Base-by-base conservation (phyloP, 1,140 invertebrate genomes). In the Sycobia sp. region DNA sequence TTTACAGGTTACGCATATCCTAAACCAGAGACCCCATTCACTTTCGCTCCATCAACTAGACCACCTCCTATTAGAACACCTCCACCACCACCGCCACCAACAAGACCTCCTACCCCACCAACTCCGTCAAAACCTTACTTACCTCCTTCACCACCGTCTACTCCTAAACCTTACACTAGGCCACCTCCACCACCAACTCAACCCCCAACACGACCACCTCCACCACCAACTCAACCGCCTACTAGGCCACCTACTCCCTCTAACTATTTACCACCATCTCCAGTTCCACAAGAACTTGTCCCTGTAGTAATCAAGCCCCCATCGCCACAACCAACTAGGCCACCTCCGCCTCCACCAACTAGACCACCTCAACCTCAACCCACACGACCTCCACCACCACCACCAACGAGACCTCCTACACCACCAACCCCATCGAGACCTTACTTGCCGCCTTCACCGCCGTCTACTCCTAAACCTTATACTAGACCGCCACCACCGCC, bases 401-500 rank as follows among this genome's bases (percentile, higher is more conserved):
- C 13, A 25, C 2, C 22, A 11, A 25, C 56, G 11, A 49, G 8
- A 2, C 36, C 54, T 41, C 38, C 47, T 46, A n/a, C 60, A 43
- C 34, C 53, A 38, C 46, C 44, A 39, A 41, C 16, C n/a, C 27
- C 32, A 11, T 62, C 67, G 29, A 60, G 16, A 27, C 66, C 60
- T 10, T 57, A 44, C 18, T n/a, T 43, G 5, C 16, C 47, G 13
- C 5, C 54, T 13, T 1, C n/a, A 2, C 4, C 61, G 55, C 20
- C 27, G 3, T 4, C 53, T 20, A 43, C 56, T 13, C 1, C 16
- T 47, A 11, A 3, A 44, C 66, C 68, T 14, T 59, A 68, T 1
- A 70, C 70, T n/a, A 43, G 56, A 13, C 67, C 65, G 16, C 65
- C 69, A 34, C 41, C 60, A 16, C 53, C 67, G 50, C 41, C 60